Base-by-base conservation (phyloP, 1,140 invertebrate genomes). In the Aphaenogaster floridana region DNA sequence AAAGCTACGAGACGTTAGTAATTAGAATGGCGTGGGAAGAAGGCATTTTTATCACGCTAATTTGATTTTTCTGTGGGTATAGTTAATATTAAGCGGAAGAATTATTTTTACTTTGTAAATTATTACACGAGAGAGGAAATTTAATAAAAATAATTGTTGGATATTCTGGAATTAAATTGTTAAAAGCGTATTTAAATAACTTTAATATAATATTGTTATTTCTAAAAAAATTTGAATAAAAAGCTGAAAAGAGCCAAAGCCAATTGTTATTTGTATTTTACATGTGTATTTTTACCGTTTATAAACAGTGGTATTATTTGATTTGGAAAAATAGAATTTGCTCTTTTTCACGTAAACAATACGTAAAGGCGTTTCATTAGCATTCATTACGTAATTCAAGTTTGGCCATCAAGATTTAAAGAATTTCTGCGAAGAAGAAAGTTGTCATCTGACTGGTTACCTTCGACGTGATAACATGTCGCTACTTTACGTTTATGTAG, bases 71-170 rank as follows among this genome's bases (percentile, higher is more conserved):
- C 52, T 77, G 34, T 13, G 21, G 34, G 8, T 39, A 45, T 45
- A 42, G 36, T 59, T 77, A 76, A 76, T 39, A 39, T 59, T 59
- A 45, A 61, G 2, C 39, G 39, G 21, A 45, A 17, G 13, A 45
- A 59, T 77, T 77, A 77, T 61, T 77, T 61, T 77, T 77, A 61
- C 39, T 77, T 61, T 45, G 39, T 15, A 61, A 45, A 61, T 77
- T 77, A 61, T 61, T 57, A 77, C 13, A 17, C 36, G 11, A 59
- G n/a, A 42, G 54, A 69, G 42, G 6, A 28, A 28, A 28, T 77
- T 42, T 42, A 57, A 77, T 45, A 28, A 28, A 77, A 77, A 77
- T 76, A 76, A 76, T 76, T 76, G 6, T 57, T 39, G 36, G 9
- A 54, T 76, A 42, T 59, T 59, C 5, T 28, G n/a, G 7, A 77